A percentile compares a stretch with the other conserved stretches of the same genome.
These are phyloP conservation scores for Microcaecilia unicolor DNA, from an alignment of 2,797 vertebrate genomes.

Conservation along the genomic window DNA sequence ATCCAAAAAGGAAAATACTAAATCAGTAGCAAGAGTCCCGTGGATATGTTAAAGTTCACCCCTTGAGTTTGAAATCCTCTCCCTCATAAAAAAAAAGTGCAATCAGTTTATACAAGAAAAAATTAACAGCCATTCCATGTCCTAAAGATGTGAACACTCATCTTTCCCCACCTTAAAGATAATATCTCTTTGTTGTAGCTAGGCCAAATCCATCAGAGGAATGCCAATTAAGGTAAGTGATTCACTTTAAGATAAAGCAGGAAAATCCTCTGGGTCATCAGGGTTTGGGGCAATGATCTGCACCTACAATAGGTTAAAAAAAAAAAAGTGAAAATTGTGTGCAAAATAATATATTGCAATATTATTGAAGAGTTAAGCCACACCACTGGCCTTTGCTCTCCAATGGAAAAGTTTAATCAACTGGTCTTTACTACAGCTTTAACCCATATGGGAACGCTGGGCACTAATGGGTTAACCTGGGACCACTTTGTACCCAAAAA, in stretches of 20 bases:
- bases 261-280: slow-evolving; percentile 63
- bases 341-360: too few species aligned
- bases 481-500: too few species aligned
- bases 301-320: slow-evolving; percentile 32
- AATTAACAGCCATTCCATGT: slow-evolving; percentile 31
- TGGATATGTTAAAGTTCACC: neutral
- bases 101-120: slow-evolving; percentile 19
- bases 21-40: neutral
- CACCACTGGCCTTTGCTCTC: too few species aligned
- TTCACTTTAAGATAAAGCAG: slow-evolving; percentile 47
- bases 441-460: too few species aligned
- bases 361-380: too few species aligned
- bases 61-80: neutral
- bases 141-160: slow-evolving; percentile 18
- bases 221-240: neutral
- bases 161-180: slow-evolving; percentile 19
- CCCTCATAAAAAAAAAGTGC: slow-evolving; percentile 3
- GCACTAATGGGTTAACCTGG: too few species aligned
- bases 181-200: slow-evolving; percentile 12
- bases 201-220: neutral
- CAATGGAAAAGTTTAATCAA: too few species aligned
- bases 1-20: neutral
- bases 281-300: slow-evolving; percentile 53
- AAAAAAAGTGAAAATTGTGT: too few species aligned
- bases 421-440: too few species aligned